Conservation (phyloP, 2,113 vertebrate species). For the Raja brachyura region DNA sequence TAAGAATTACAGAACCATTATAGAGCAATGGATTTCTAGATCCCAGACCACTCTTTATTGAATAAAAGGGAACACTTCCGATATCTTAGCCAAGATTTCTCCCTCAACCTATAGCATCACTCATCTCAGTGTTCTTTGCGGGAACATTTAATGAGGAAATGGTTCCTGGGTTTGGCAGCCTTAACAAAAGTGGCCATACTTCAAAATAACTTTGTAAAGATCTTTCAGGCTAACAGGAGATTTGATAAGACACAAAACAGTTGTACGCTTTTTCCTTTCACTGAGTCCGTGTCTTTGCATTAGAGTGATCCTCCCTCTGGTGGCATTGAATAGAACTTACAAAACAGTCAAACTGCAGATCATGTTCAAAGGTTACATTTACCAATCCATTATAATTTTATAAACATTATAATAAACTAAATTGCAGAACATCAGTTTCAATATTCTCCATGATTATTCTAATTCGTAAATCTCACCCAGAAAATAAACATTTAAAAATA, state of each 20-base stretch:
- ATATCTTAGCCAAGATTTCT: neutral
- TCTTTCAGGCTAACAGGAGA: neutral
- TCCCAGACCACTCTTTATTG: neutral
- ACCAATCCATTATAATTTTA: neutral
- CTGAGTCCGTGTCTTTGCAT: neutral
- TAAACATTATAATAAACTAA: neutral
- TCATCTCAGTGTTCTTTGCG: neutral
- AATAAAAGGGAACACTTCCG: neutral
- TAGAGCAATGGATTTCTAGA: neutral
- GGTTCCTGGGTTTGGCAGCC: neutral
- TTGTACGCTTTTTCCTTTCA: neutral
- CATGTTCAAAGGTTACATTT: neutral
- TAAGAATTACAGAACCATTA: neutral
- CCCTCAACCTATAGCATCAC: neutral
- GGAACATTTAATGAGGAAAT: neutral
- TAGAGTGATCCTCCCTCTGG: conserved; percentile 11
- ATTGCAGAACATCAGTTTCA: neutral
- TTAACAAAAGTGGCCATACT: neutral
- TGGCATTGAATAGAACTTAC: neutral
- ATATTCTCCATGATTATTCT: neutral
- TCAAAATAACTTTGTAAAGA: neutral
- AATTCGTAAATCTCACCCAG: neutral
- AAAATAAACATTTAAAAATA: neutral
- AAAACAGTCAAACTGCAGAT: neutral
- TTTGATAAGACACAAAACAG: neutral